These are phyloP conservation scores for Calliscelio sp. DNA, from an alignment of 2,888 invertebrate species.

Conservation along the genomic window DNA sequence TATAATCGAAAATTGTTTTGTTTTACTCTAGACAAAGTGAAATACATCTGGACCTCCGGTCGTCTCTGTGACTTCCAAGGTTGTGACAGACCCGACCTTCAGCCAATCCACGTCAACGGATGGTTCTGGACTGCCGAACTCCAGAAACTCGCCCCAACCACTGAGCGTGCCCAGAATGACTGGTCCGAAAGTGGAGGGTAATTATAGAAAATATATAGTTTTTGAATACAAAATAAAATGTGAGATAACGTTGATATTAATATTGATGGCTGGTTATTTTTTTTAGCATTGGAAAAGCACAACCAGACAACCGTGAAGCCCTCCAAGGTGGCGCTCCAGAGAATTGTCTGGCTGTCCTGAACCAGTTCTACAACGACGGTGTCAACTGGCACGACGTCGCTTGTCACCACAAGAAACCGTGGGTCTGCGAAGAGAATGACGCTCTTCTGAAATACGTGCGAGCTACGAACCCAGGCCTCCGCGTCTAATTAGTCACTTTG, in stretches of 20 bases:
- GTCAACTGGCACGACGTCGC: constrained; percentile 97
- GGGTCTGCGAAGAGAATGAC: constrained; percentile 95
- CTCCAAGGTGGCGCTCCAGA: constrained; percentile 94
- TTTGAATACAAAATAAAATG: too few species aligned
- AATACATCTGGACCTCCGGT: constrained; percentile 97
- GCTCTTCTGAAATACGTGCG: constrained; percentile 94
- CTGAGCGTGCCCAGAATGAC: constrained; percentile 93
- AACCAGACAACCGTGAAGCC: constrained; percentile 95
- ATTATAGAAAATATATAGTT: constrained; percentile 61
- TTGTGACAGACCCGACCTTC: constrained; percentile 94
- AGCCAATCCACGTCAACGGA: constrained; percentile 93
- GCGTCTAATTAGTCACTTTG: constrained; percentile 88
- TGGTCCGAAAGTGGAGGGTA: constrained; percentile 95
- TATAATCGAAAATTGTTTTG: too few species aligned
- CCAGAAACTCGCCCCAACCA: constrained; percentile 94
- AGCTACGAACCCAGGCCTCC: constrained; percentile 92
- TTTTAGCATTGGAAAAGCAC: constrained; percentile 90
- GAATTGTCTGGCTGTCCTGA: constrained; percentile 94
- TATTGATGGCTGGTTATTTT: too few species aligned
- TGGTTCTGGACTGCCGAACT: constrained; percentile 97
- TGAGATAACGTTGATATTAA: too few species aligned
- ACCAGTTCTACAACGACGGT: constrained; percentile 96
- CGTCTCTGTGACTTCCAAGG: constrained; percentile 96
- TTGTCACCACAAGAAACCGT: constrained; percentile 95
- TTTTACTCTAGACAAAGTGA: constrained; percentile 87